These are phyloP conservation scores for Congeria kusceri DNA, from an alignment of 2,888 invertebrate species.

Conservation along the genomic window DNA sequence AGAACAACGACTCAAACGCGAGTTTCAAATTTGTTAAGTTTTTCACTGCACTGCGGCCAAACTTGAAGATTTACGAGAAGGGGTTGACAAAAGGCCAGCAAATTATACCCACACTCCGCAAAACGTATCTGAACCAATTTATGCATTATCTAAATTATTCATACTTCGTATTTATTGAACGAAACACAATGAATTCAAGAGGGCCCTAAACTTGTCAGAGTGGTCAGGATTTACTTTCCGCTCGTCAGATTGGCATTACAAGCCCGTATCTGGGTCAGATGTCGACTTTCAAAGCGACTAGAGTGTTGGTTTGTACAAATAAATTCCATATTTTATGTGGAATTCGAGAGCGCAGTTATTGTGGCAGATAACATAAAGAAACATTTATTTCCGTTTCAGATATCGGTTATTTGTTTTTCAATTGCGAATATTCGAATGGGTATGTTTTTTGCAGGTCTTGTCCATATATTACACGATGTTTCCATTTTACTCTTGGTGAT, in stretches of 20 bases:
- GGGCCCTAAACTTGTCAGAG: conserved; percentile 5
- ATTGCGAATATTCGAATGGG: conserved; percentile 16
- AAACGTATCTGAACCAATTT: background rate
- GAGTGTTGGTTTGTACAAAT: conserved; percentile 53
- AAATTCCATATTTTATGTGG: conserved; percentile 52
- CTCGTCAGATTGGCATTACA: background rate
- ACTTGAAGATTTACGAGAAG: too few species aligned
- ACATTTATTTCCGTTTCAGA: conserved; percentile 43
- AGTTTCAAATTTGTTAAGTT: too few species aligned
- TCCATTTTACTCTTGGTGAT: too few species aligned
- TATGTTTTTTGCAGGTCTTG: too few species aligned
- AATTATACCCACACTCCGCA: too few species aligned
- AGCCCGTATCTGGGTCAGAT: conserved; percentile 2
- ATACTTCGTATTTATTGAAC: conserved; percentile 2
- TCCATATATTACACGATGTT: too few species aligned
- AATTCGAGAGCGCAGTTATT: conserved; percentile 24
- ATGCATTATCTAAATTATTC: conserved; percentile 8
- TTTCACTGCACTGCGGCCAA: too few species aligned
- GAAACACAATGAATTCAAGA: background rate
- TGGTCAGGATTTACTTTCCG: background rate
- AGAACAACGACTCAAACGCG: too few species aligned
- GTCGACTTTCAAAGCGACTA: conserved; percentile 22
- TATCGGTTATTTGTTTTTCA: conserved; percentile 52
- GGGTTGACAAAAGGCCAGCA: too few species aligned
- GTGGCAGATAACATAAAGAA: conserved; percentile 45